A percentile compares a stretch with the other conserved stretches of the same genome.
These are phyloP conservation scores for Tonatia bakeri DNA, from an alignment of 2,113 vertebrate species.

Conservation along the genomic window DNA sequence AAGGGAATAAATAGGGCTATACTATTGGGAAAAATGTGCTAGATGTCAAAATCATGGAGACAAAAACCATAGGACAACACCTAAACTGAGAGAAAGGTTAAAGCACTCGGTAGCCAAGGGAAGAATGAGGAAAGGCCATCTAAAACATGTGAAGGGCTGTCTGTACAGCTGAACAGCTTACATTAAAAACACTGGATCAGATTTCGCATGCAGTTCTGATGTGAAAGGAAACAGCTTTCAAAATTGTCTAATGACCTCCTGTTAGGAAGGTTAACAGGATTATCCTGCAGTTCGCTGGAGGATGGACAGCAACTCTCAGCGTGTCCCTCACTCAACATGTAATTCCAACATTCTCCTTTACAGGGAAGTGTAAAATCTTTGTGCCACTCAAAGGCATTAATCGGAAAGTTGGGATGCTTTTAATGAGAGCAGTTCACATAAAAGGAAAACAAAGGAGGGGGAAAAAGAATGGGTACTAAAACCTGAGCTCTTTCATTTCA, in stretches of 20 bases:
- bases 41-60: neutral
- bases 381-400: constrained; percentile 36
- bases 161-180: neutral
- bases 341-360: constrained; percentile 50
- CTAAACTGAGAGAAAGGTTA: neutral
- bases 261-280: constrained; percentile 69
- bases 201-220: constrained; percentile 46
- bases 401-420: constrained; percentile 50
- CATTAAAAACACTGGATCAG: constrained; percentile 44
- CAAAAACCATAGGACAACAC: neutral
- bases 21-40: neutral
- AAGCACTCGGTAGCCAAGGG: neutral
- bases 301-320: constrained; percentile 35
- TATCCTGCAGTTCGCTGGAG: constrained; percentile 58
- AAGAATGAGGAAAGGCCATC: neutral
- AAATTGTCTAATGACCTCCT: constrained; percentile 68
- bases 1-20: neutral
- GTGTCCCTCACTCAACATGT: neutral
- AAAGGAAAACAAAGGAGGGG: neutral
- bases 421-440: constrained; percentile 54
- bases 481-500: neutral
- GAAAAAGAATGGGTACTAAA: neutral
- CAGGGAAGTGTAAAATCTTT: constrained; percentile 38
- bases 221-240: constrained; percentile 61
- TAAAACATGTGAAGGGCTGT: neutral